Conservation (phyloP, 1,140 invertebrate species). For the Cryptotermes secundus region DNA sequence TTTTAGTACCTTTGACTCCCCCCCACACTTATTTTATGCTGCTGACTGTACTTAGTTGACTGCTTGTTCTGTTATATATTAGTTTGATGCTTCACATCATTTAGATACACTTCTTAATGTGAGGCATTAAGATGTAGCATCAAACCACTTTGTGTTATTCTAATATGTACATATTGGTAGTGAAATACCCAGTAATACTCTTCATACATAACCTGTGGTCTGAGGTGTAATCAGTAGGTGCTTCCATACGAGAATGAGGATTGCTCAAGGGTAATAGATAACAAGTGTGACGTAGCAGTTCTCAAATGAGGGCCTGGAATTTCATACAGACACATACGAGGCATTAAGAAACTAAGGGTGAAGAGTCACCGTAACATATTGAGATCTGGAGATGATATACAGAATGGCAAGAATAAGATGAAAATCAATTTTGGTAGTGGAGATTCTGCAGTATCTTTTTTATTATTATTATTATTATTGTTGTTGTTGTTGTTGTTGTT, state of each 20-base stretch:
- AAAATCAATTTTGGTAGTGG: too few species aligned
- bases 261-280: conserved; percentile 30
- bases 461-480: too few species aligned
- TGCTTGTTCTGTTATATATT: background rate
- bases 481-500: too few species aligned
- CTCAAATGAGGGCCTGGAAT: background rate
- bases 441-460: too few species aligned
- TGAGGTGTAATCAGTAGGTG: conserved; percentile 31
- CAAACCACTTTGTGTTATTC: conserved; percentile 27
- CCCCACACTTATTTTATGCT: background rate
- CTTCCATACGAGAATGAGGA: conserved; percentile 29
- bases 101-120: too few species aligned
- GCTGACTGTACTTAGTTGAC: conserved; percentile 1
- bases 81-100: too few species aligned
- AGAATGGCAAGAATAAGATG: too few species aligned
- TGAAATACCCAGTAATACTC: conserved; percentile 31
- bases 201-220: conserved; percentile 21
- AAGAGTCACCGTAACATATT: too few species aligned
- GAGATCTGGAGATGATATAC: too few species aligned
- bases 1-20: background rate
- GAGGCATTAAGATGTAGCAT: background rate
- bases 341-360: background rate
- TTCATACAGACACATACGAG: background rate
- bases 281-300: background rate
- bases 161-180: conserved; percentile 29